These are phyloP conservation scores for Ciconia boyciana DNA, from an alignment of 2,113 vertebrate genomes.

Conservation along the genomic window DNA sequence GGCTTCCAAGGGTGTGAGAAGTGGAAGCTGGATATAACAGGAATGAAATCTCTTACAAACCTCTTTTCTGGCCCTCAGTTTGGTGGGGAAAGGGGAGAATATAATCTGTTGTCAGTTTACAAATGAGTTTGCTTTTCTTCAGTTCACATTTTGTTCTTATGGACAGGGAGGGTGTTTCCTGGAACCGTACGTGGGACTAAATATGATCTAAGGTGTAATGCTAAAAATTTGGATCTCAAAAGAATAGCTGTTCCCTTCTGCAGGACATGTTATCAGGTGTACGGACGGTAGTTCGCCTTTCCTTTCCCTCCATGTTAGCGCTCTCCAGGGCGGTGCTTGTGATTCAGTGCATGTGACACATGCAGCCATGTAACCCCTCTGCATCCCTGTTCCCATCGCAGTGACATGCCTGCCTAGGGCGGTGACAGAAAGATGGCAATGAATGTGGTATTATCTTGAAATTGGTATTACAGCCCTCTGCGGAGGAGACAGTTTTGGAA, in stretches of 20 bases:
- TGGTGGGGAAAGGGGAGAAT: neutral
- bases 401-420: neutral
- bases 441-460: neutral
- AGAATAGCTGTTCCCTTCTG: neutral
- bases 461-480: neutral
- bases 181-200: neutral
- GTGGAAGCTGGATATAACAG: neutral
- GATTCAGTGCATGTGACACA: neutral
- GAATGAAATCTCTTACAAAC: neutral
- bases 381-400: neutral
- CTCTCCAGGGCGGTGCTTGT: neutral
- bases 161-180: neutral
- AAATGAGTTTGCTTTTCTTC: neutral
- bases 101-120: neutral
- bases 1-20: neutral
- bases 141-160: neutral
- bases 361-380: neutral
- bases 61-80: neutral
- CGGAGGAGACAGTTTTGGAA: neutral
- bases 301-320: fast-evolving
- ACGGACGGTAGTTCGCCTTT: neutral
- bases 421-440: neutral
- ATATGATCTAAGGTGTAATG: neutral
- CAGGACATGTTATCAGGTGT: neutral
- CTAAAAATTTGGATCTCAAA: neutral